Base-by-base conservation (phyloP, 2,888 invertebrate genomes). In the Thecophora atra region DNA sequence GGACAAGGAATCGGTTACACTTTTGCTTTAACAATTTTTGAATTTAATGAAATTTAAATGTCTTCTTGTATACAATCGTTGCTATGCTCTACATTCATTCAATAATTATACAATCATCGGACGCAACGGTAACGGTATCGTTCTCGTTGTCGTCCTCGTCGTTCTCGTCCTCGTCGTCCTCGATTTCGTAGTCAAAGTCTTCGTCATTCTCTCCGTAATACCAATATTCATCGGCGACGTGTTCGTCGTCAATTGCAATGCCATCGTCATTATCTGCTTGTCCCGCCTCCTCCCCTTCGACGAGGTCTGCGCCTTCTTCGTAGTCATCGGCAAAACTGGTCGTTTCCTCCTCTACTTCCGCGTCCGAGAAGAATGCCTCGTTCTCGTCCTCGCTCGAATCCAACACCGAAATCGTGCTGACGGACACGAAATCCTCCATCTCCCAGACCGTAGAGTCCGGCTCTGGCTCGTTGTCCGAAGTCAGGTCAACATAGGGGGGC, bases 401-500 rank as follows among this genome's bases (percentile, higher is more conserved):
- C 37, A 64, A 56, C 28, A 60, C 71, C 65, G 52, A 62, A 62
- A 51, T 37, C 6, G 70, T 47, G 15, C 24, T 47, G 47, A 64
- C 42, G 24, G 64, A 44, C 64, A 64, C 76, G 60, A 76, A 76
- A 24, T 76, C 75, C 44, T 77, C 76, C 17, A 76, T 28, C 26
- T 72, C 51, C 58, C 56, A 69, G 4, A 71, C 73, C 52, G 74
- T 65, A 42, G 73, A 74, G 3, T 44, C 58, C 1, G 73, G 30
- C 42, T 58, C 67, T 24, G 24, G 8, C 37, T 11, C 30, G 52
- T 6, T 47, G 37, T 42, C 24, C 24, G 21, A 11, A 13, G 42
- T 30, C 13, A 58, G 8, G 13, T 42, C 42, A 17, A 21, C 47
- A 13, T 21, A 13, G 26, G 37, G 19, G 67, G 67, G 37, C 19